A percentile compares a stretch with the other conserved stretches of the same genome.
phyloP scores from a whole-genome alignment of 2,113 vertebrate species.

The Cygnus buccinator region DNA sequence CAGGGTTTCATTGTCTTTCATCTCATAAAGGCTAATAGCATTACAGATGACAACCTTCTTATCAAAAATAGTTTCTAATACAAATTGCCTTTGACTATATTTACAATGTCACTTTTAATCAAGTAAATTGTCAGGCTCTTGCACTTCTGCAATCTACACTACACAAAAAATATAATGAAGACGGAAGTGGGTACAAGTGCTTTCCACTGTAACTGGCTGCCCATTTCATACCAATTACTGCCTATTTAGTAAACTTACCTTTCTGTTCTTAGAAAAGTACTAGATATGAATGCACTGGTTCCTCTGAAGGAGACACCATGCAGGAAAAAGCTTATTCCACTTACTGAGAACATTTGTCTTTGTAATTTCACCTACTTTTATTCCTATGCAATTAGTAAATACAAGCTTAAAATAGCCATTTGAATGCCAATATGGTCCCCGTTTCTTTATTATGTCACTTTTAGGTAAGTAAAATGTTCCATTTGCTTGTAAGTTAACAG shows the following conservation, averaged over 20 bases:
- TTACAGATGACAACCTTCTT: slow-evolving; percentile 52
- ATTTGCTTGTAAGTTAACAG: not conserved
- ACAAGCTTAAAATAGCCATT: slow-evolving; percentile 26
- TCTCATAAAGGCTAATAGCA: slow-evolving; percentile 32
- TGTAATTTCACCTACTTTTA: slow-evolving; percentile 22
- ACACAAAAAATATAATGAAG: not conserved
- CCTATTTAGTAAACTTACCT: slow-evolving; percentile 1
- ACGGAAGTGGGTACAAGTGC: not conserved
- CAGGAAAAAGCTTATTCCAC: slow-evolving; percentile 31
- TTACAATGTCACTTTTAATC: slow-evolving; percentile 70
- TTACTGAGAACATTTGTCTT: slow-evolving; percentile 38
- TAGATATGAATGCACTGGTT: not conserved
- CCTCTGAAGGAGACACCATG: not conserved
- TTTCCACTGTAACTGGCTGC: slow-evolving; percentile 31
- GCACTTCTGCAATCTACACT: not conserved
- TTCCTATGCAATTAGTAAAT: slow-evolving; percentile 34
- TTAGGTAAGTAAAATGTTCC: not conserved
- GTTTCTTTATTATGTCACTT: not conserved
- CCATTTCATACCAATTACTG: slow-evolving; percentile 43
- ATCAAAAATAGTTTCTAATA: slow-evolving; percentile 52
- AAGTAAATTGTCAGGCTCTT: slow-evolving; percentile 49
- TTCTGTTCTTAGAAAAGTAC: not conserved
- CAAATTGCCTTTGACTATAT: slow-evolving; percentile 65
- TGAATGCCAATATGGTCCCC: not conserved
- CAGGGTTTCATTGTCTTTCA: slow-evolving; percentile 45